phyloP scores from a whole-genome alignment of 2,113 vertebrate genomes.

The Pollachius pollachius region DNA sequence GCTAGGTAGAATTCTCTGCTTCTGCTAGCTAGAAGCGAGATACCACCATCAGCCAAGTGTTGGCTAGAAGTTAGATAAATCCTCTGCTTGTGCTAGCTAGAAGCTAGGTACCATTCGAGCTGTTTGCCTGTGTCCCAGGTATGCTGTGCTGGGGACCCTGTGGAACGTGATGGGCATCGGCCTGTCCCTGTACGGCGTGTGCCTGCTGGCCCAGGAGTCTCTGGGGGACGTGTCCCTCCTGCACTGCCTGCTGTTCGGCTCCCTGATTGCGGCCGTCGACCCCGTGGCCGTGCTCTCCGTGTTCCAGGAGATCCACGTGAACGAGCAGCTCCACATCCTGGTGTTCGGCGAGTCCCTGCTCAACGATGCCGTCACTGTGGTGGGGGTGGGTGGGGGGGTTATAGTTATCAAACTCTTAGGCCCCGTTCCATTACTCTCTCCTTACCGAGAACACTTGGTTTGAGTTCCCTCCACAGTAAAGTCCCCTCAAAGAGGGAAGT shows the following conservation, averaged over 20 bases:
- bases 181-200: constrained; percentile 78
- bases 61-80: no score
- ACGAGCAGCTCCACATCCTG: constrained; percentile 82
- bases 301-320: constrained; percentile 85
- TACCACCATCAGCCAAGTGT: no score
- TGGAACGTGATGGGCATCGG: constrained; percentile 82
- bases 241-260: constrained; percentile 81
- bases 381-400: constrained; percentile 46
- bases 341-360: constrained; percentile 82
- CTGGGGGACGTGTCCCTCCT: constrained; percentile 78
- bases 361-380: constrained; percentile 80
- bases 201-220: constrained; percentile 69
- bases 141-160: constrained; percentile 73
- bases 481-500: no score
- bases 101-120: neutral
- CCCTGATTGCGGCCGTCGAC: constrained; percentile 78
- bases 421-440: no score
- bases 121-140: constrained; percentile 37
- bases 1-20: constrained; percentile 39
- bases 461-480: no score
- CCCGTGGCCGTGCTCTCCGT: constrained; percentile 79
- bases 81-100: constrained; percentile 12
- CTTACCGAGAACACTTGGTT: no score
- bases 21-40: no score
- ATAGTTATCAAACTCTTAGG: no score